Percentiles rank a stretch among this genome's conserved stretches.
phyloP scores from a whole-genome alignment of 2,797 vertebrate species.

The Acropternis orthonyx region DNA sequence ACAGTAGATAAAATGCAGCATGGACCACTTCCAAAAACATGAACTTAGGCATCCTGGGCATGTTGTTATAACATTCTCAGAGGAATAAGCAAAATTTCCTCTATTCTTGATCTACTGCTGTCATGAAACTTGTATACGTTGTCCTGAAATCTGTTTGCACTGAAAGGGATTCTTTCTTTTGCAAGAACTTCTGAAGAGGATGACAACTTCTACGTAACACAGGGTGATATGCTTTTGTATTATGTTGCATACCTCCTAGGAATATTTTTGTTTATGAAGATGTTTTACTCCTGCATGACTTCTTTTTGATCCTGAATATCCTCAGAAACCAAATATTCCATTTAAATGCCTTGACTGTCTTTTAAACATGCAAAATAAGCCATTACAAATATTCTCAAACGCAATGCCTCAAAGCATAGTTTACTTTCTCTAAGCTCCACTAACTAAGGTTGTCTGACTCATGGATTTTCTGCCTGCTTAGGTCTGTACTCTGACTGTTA shows the following conservation, averaged over 20 bases:
- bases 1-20: neutral
- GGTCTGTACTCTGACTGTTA: neutral
- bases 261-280: neutral
- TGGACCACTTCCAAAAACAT: neutral
- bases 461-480: neutral
- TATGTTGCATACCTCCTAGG: neutral
- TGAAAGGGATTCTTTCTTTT: neutral
- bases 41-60: neutral
- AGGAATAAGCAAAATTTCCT: neutral
- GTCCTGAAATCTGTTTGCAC: neutral
- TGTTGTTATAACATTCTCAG: neutral
- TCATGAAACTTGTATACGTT: neutral
- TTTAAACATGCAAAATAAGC: neutral
- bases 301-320: neutral
- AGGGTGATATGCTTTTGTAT: neutral
- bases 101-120: neutral
- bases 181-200: neutral
- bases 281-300: neutral
- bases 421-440: neutral
- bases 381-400: neutral
- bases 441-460: neutral
- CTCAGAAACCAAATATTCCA: neutral
- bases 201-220: neutral
- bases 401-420: neutral
- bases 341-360: neutral